Percentiles rank a stretch among this genome's conserved stretches.
phyloP scores from a whole-genome alignment of 2,888 invertebrate species.

The Aphidius colemani region DNA sequence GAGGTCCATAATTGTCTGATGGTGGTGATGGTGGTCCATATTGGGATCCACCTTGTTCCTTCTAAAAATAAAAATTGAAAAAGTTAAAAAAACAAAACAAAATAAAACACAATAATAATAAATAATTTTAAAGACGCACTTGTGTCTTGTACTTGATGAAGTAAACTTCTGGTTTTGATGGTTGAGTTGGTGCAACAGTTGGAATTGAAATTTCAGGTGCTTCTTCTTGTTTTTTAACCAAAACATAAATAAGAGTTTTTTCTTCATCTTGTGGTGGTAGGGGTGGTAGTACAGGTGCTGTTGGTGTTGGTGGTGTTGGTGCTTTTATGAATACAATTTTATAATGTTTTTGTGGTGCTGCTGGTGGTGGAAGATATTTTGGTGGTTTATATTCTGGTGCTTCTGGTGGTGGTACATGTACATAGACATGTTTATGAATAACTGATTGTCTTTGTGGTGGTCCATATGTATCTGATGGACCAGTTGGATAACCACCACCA shows the following conservation, averaged over 20 bases:
- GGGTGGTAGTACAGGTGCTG: constrained; percentile 60
- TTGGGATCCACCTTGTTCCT: constrained; percentile 48
- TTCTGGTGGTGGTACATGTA: constrained; percentile 88
- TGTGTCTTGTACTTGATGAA: constrained; percentile 89
- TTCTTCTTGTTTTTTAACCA: constrained; percentile 88
- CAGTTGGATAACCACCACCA: constrained; percentile 34
- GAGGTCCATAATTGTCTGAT: constrained; percentile 62
- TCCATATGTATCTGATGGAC: constrained; percentile 54
- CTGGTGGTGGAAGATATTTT: constrained; percentile 61
- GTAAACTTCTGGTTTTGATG: constrained; percentile 87
- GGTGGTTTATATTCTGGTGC: constrained; percentile 73
- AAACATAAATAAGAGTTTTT: constrained; percentile 85
- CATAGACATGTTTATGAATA: constrained; percentile 89
- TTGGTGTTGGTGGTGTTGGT: constrained; percentile 62
- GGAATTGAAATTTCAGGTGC: constrained; percentile 80
- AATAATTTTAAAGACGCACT: constrained; percentile 60
- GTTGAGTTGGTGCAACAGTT: constrained; percentile 81
- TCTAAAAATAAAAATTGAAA: constrained; percentile 42
- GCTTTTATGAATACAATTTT: constrained; percentile 85
- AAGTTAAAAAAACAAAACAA: constrained; percentile 22
- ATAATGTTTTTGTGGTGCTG: constrained; percentile 78
- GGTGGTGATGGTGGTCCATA: constrained; percentile 56
- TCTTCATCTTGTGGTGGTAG: constrained; percentile 83
- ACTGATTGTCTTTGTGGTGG: constrained; percentile 73
- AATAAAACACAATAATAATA: constrained; percentile 44